Evolutionary conservation across 2,888 invertebrate genomes (phyloP), one percentile per base, ranked within the genome.

Genomic region (Macrophya annulata): DNA sequence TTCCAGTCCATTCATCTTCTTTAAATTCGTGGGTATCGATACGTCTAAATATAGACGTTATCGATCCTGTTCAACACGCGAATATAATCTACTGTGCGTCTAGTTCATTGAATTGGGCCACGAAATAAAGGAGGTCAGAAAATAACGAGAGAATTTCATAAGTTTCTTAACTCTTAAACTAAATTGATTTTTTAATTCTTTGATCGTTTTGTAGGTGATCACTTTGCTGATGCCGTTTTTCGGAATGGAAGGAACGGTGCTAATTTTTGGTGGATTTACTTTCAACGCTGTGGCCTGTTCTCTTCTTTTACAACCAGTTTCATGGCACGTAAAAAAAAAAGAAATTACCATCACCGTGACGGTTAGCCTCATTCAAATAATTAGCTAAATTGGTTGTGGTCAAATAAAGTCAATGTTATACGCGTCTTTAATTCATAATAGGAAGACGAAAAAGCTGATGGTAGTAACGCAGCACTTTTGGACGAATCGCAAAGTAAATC

Each of bases 221-320:
- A 96, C 96, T 21, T 93, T 93, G 12, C 92, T 97, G n/a, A 94
- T 96, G 91, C 93, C 94, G 0, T 86, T 92, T 48, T 96, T 96
- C 86, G 96, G 96, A 0, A 96, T 96, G 88, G 94, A 95, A 85
- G 96, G 97, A 37, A 95, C 97, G 0, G 94, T 96, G 79, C 92
- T 97, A 21, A 94, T 97, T 45, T 95, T 96, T 88, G 95, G 96
- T 25, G 97, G 95, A 4, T 94, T 97, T 85, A 95, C 96, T 0
- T 93, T 96, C 84, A 96, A 97, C 90, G 95, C 96, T 0, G 93
- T 97, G 81, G 96, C 96, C 43, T 96, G 96, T 88, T 95, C 96
- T 3, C 93, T 96, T 85, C 92, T 97, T 83, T 93, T 97, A 71
- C 97, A 97, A 90, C 97, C 97, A 4, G 96, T 97, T 0, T 96